Percentiles rank a stretch among this genome's conserved stretches.
Evolutionary conservation across 1,140 invertebrate species (phyloP).

Genomic region (Achroia grisella): DNA sequence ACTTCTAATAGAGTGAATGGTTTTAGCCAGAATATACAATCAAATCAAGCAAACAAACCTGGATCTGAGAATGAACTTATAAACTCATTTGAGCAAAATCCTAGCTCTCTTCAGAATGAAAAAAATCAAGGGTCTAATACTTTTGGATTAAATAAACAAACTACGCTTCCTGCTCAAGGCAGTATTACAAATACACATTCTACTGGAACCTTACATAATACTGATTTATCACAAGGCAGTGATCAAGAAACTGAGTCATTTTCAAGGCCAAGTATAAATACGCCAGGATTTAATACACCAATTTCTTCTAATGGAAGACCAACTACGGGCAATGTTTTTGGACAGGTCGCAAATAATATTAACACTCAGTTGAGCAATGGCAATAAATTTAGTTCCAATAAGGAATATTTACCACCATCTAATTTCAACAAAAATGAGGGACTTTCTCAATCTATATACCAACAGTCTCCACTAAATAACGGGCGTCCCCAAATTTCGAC

Average conservation of each 20-base stretch:
- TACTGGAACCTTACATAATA: background rate
- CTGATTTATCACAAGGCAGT: background rate
- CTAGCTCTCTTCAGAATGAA: too few species aligned
- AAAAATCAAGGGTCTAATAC: too few species aligned
- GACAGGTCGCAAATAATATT: background rate
- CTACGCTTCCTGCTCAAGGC: too few species aligned
- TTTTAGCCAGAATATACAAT: background rate
- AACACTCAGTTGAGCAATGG: background rate
- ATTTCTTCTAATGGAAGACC: background rate
- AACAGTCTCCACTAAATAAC: too few species aligned
- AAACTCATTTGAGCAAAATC: background rate
- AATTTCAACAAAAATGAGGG: background rate
- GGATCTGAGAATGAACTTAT: background rate
- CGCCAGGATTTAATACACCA: background rate
- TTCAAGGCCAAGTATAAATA: background rate
- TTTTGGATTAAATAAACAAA: background rate
- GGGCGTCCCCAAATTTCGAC: background rate
- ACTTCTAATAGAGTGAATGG: slow-evolving; percentile 1
- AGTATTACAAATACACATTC: background rate
- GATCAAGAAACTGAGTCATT: background rate
- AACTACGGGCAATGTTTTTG: background rate
- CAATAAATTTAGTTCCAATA: slow-evolving; percentile 10
- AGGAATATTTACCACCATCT: slow-evolving; percentile 23
- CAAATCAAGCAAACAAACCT: background rate
- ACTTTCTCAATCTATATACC: background rate